A percentile compares a stretch with the other conserved stretches of the same genome.
These are phyloP conservation scores for Lordiphosa mommai DNA, from an alignment of 1,140 invertebrate species.

Conservation along the genomic window DNA sequence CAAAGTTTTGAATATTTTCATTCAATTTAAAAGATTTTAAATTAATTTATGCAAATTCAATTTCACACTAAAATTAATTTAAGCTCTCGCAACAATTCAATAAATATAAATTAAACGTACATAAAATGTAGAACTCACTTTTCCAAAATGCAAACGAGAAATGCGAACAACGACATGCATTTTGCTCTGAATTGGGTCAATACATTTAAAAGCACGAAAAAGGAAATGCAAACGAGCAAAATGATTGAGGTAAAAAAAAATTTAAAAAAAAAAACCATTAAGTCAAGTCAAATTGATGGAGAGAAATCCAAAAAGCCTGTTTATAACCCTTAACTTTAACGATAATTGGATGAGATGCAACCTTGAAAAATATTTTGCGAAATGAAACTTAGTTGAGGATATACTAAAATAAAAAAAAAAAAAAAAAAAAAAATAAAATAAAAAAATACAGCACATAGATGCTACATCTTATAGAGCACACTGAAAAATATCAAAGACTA, in stretches of 20 bases:
- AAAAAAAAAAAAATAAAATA: too few species aligned
- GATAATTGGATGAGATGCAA: too few species aligned
- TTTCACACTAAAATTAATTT: constrained; percentile 15
- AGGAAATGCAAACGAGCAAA: constrained; percentile 58
- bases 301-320: not conserved
- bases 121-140: constrained; percentile 7
- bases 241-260: constrained; percentile 28
- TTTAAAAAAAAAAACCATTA: constrained; percentile 13
- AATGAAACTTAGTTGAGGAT: too few species aligned
- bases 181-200: constrained; percentile 56
- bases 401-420: too few species aligned
- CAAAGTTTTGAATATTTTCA: too few species aligned
- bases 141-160: constrained; percentile 35
- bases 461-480: too few species aligned
- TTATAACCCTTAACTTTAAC: too few species aligned
- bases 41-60: constrained; percentile 22
- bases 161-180: constrained; percentile 13
- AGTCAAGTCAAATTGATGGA: not conserved
- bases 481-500: too few species aligned
- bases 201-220: constrained; percentile 53
- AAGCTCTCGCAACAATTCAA: too few species aligned
- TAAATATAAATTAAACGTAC: constrained; percentile 10
- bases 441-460: too few species aligned
- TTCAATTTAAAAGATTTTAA: constrained; percentile 8
- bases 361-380: too few species aligned